Percentiles rank a stretch among this genome's conserved stretches.
Conservation (phyloP, 2,113 vertebrate genomes). For the Brachionichthys hirsutus region DNA sequence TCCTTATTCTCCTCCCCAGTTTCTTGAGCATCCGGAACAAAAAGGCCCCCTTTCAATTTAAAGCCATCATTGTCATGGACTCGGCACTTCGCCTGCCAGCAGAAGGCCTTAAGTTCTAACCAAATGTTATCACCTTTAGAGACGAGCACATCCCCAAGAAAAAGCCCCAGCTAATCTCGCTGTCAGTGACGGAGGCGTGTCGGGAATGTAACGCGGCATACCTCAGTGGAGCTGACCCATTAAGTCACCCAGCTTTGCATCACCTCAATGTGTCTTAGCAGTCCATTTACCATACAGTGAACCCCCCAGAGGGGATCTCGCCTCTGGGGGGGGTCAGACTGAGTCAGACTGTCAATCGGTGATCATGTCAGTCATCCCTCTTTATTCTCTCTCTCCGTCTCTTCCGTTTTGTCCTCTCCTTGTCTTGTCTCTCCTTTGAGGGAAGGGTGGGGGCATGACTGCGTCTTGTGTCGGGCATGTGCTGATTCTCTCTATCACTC, state of each 20-base stretch:
- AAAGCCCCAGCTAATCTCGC: conserved; percentile 53
- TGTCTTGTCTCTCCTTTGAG: not conserved
- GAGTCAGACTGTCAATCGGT: conserved; percentile 42
- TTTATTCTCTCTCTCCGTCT: conserved; percentile 14
- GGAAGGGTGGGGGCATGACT: conserved; percentile 46
- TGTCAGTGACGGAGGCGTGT: conserved; percentile 55
- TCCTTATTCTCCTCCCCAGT: conserved; percentile 6
- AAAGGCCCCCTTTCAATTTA: conserved; percentile 14
- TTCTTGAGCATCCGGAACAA: conserved; percentile 11
- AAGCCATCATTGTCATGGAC: conserved; percentile 34
- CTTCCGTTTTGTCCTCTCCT: not conserved
- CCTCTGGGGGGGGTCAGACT: conserved; percentile 37
- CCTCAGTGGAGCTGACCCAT: conserved; percentile 55
- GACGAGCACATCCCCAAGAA: conserved; percentile 42
- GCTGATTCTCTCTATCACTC: conserved; percentile 51
- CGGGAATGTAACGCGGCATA: conserved; percentile 51
- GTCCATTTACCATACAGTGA: conserved; percentile 53
- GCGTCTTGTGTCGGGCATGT: conserved; percentile 54
- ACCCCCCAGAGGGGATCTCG: conserved; percentile 30
- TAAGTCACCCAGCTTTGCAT: conserved; percentile 62
- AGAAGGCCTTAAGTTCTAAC: conserved; percentile 24
- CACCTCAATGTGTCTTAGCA: conserved; percentile 49
- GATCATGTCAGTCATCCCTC: conserved; percentile 39
- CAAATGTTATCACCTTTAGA: conserved; percentile 34
- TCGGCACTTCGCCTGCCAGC: conserved; percentile 8